A percentile compares a stretch with the other conserved stretches of the same genome.
phyloP scores from a whole-genome alignment of 2,888 invertebrate species.

The Rutpela maculata region DNA sequence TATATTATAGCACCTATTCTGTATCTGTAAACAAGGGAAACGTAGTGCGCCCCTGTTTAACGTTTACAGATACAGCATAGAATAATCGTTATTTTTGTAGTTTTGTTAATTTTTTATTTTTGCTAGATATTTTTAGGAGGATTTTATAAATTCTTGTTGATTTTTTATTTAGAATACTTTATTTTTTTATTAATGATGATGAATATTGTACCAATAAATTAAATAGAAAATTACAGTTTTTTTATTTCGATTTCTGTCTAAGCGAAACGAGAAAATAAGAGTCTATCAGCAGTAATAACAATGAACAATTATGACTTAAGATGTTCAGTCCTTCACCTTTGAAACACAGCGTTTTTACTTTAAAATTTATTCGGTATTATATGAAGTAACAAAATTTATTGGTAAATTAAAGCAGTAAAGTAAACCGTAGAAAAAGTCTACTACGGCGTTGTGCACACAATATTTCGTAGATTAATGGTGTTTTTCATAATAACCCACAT shows the following conservation, averaged over 20 bases:
- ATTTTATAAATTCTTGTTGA: neutral
- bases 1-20: neutral
- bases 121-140: neutral
- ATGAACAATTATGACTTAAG: too few relatives aligned
- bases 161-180: neutral
- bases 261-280: too few relatives aligned
- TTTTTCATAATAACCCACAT: too few relatives aligned
- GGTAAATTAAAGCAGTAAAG: too few relatives aligned
- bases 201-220: neutral
- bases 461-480: too few relatives aligned
- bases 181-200: neutral
- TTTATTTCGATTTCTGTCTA: neutral
- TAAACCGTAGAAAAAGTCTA: too few relatives aligned
- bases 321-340: too few relatives aligned
- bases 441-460: too few relatives aligned
- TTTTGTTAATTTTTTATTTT: neutral
- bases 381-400: too few relatives aligned
- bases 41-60: neutral
- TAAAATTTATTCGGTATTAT: too few relatives aligned
- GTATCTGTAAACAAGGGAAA: neutral
- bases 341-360: too few relatives aligned
- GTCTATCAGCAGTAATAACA: too few relatives aligned
- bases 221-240: neutral
- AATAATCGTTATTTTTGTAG: neutral
- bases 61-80: neutral